Evolutionary conservation across 1,140 invertebrate genomes (phyloP), one percentile per base, ranked within the genome.

Genomic region (Caenorhabditis tropicalis): DNA sequence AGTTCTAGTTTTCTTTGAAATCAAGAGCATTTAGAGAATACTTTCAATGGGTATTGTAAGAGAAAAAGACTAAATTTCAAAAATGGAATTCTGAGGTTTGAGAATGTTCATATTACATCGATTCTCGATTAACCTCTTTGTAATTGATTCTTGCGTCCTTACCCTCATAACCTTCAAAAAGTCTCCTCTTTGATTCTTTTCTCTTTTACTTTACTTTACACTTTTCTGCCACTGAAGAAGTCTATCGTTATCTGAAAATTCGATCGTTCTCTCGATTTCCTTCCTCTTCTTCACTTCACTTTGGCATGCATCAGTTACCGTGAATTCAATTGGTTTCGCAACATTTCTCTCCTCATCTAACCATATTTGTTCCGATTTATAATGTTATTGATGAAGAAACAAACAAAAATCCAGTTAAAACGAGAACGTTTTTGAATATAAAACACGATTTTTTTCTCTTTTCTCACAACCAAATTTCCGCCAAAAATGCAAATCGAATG

Each of bases 201-300:
- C 65, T 74, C 24, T 27, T 31, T 31, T 74, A 74, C 65, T 74
- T 74, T 74, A 43, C 19, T 74, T 74, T 74, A 74, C 65, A 74
- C 65, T 74, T 74, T 74, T 24, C 12, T 74, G 65, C 19, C 36
- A 74, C n/a, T 65, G 58, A 65, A 33, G 29, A 9, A 36, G 36
- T 74, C 65, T 46, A 43, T 70, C 60, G 33, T 70, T 36, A 70
- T 74, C 65, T 74, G 65, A n/a, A 74, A 74, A 74, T 74, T n/a
- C 65, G 36, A 74, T 74, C 65, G 65, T 74, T 31, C 65, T 74
- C 65, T 74, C 65, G 65, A 74, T 74, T 65, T 65, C 58, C 43
- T 15, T 27, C 24, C 65, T 46, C n/a, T 46, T 43, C 43, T 74
- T 56, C 5, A 15, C 36, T 74, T 21, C n/a, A 27, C 21, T 74